Percentiles rank a stretch among this genome's conserved stretches.
phyloP scores from a whole-genome alignment of 2,888 invertebrate species.

The Auanema freiburgensis region DNA sequence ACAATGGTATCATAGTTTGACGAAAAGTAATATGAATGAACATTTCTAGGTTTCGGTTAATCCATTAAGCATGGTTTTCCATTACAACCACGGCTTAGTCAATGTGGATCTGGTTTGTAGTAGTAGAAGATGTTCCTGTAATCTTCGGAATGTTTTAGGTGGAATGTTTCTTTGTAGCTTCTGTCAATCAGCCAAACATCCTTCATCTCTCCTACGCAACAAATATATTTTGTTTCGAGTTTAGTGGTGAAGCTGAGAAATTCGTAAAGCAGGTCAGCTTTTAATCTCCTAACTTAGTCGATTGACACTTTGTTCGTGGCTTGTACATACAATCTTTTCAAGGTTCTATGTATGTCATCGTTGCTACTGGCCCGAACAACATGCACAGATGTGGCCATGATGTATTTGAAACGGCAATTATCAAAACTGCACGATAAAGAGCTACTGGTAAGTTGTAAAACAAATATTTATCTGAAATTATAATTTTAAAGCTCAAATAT shows the following conservation, averaged over 20 bases:
- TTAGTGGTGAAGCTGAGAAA: conserved; percentile 27
- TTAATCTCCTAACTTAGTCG: background rate
- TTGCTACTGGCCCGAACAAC: conserved; percentile 41
- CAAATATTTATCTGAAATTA: background rate
- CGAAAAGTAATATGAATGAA: background rate
- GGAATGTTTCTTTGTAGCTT: conserved; percentile 26
- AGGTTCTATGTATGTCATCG: conserved; percentile 37
- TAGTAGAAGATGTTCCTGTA: background rate
- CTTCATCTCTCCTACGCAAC: conserved; percentile 31
- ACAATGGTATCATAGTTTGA: background rate
- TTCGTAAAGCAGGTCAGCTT: conserved; percentile 27
- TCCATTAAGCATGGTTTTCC: conserved; percentile 44
- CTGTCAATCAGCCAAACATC: conserved; percentile 20
- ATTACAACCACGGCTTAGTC: conserved; percentile 40
- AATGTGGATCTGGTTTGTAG: conserved; percentile 40
- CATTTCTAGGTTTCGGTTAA: conserved; percentile 35
- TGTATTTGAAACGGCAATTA: conserved; percentile 34
- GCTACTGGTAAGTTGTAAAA: conserved; percentile 18
- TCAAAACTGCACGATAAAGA: conserved; percentile 38
- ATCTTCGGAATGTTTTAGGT: conserved; percentile 22
- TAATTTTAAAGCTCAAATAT: conserved; percentile 3
- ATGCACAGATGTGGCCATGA: conserved; percentile 30
- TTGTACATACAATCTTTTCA: background rate
- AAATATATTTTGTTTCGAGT: conserved; percentile 27
- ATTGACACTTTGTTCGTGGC: background rate